Conservation (phyloP, 2,888 invertebrate species). For the Orthosia gothica region DNA sequence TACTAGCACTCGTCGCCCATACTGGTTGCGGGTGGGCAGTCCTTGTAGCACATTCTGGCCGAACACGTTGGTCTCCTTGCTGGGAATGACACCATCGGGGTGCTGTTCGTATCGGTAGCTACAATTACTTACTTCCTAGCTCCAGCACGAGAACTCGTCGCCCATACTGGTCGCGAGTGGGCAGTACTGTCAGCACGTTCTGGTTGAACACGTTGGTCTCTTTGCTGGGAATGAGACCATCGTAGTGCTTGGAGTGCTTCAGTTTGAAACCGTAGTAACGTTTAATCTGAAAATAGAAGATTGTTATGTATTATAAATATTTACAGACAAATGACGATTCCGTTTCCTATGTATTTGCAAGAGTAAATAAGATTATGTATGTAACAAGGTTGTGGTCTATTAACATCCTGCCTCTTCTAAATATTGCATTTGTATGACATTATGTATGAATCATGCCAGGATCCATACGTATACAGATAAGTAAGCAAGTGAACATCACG, state of each 20-base stretch:
- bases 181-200: constrained; percentile 95
- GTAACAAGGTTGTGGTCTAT: constrained; percentile 10
- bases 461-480: too few relatives aligned
- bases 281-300: constrained; percentile 91
- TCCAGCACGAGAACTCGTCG: constrained; percentile 95
- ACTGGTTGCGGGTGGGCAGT: constrained; percentile 95
- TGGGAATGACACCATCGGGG: constrained; percentile 94
- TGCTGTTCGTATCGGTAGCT: constrained; percentile 80
- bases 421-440: constrained; percentile 1
- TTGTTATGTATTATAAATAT: background rate
- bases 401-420: background rate
- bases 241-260: constrained; percentile 94
- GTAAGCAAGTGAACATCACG: background rate
- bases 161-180: constrained; percentile 95
- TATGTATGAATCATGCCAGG: background rate
- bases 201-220: constrained; percentile 95
- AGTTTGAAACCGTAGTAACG: constrained; percentile 96
- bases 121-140: constrained; percentile 93
- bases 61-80: constrained; percentile 95
- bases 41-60: constrained; percentile 95
- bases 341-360: background rate
- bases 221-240: constrained; percentile 93
- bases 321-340: background rate
- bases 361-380: background rate
- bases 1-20: constrained; percentile 94